phyloP scores from a whole-genome alignment of 1,140 invertebrate genomes.

The Bombyx mandarina region DNA sequence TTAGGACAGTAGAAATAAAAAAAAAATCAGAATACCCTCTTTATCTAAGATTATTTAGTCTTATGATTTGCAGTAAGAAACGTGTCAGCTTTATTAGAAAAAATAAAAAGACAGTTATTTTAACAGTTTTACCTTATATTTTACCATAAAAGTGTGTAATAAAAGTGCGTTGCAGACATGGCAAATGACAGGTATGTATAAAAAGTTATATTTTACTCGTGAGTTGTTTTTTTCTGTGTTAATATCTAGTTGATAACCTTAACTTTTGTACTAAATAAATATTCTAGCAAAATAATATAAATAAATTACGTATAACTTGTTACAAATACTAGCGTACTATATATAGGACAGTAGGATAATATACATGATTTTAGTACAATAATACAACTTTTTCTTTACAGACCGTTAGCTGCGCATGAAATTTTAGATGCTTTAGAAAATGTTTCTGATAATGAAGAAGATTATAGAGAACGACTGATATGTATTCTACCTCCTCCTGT shows the following conservation, averaged over 20 bases:
- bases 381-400: constrained; percentile 41
- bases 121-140: no score
- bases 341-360: constrained; percentile 43
- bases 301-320: constrained; percentile 31
- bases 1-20: no score
- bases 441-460: no score
- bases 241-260: constrained; percentile 35
- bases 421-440: constrained; percentile 43
- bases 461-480: no score
- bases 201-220: constrained; percentile 28
- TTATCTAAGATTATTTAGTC: no score
- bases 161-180: constrained; percentile 35
- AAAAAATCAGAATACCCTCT: no score
- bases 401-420: constrained; percentile 38
- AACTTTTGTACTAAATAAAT: constrained; percentile 38
- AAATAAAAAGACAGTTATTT: no score
- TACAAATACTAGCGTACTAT: constrained; percentile 40
- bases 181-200: constrained; percentile 36
- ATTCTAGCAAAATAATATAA: no score
- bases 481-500: constrained; percentile 35
- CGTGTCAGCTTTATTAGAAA: no score
- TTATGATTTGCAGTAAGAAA: no score
- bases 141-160: constrained; percentile 35
- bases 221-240: constrained; percentile 34
- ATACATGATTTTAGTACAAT: constrained; percentile 39